Evolutionary conservation across 1,140 invertebrate species (phyloP).

Genomic region (Drosophila bocki): DNA sequence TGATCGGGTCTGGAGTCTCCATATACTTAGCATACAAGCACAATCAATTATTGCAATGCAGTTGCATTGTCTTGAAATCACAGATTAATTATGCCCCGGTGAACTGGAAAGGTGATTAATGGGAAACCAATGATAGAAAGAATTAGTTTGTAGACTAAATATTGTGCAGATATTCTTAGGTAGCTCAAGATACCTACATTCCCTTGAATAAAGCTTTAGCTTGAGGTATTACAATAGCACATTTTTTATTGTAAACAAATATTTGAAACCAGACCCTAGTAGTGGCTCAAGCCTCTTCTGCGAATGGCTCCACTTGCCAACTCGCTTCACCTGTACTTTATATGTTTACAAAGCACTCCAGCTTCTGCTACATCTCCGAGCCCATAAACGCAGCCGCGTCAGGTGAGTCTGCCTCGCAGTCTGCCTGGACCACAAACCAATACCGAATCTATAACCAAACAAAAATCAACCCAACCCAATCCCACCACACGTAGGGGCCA

Average conservation of each 20-base stretch:
- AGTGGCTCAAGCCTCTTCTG: constrained; percentile 2
- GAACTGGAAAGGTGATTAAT: constrained; percentile 3
- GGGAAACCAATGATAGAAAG: neutral
- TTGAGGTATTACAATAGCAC: neutral
- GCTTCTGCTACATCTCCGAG: constrained; percentile 29
- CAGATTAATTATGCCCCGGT: neutral
- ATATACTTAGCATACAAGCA: constrained; percentile 16
- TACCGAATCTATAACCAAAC: constrained; percentile 20
- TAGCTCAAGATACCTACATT: neutral
- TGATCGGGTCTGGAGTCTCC: constrained; percentile 27
- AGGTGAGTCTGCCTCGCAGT: constrained; percentile 50
- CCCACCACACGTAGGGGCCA: constrained; percentile 71
- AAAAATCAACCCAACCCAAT: constrained; percentile 30
- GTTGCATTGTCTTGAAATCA: constrained; percentile 1
- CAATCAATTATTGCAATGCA: constrained; percentile 18
- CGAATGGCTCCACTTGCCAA: constrained; percentile 18
- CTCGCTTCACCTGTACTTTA: constrained; percentile 14
- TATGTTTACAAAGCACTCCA: constrained; percentile 47
- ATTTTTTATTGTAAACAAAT: constrained; percentile 20
- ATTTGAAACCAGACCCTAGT: constrained; percentile 9
- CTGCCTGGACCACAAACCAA: constrained; percentile 36
- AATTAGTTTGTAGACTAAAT: neutral
- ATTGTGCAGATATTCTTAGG: neutral
- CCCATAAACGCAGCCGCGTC: constrained; percentile 13
- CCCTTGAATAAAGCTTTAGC: neutral